A percentile compares a stretch with the other conserved stretches of the same genome.
Evolutionary conservation across 30 jellyfish, hydroid and myxozoan species (phyloP).

Genomic region (Nemopilema nomurai): DNA sequence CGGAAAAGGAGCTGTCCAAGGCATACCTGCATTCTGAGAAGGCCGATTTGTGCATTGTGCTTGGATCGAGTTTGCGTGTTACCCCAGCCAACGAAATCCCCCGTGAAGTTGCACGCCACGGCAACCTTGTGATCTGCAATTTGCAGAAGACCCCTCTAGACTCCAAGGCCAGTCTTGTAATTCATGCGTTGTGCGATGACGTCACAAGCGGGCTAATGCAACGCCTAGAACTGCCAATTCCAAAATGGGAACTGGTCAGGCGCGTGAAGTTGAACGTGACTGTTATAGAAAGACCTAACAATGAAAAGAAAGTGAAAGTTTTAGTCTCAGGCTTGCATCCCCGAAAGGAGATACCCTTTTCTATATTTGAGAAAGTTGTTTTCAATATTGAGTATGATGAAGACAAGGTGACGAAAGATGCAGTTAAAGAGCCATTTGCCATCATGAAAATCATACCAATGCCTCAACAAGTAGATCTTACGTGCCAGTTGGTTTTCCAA

Average conservation of each 20-base stretch:
- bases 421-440: constrained; percentile 62
- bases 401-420: constrained; percentile 2
- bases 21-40: constrained; percentile 70
- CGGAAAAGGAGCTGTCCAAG: constrained; percentile 46
- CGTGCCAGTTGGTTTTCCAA: constrained; percentile 51
- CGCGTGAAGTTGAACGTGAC: constrained; percentile 29
- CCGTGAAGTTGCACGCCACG: constrained; percentile 41
- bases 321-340: constrained; percentile 50
- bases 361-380: constrained; percentile 44
- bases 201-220: constrained; percentile 71
- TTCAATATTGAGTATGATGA: constrained; percentile 2
- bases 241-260: constrained; percentile 80
- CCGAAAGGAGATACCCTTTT: constrained; percentile 60
- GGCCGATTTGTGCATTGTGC: constrained; percentile 84
- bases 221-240: constrained; percentile 62
- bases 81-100: constrained; percentile 93
- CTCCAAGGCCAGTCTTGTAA: constrained; percentile 39
- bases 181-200: constrained; percentile 92
- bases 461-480: neutral
- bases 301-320: neutral
- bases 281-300: neutral
- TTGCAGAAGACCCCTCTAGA: constrained; percentile 84
- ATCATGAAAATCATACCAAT: neutral
- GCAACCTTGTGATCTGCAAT: constrained; percentile 74
- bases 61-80: constrained; percentile 91